phyloP scores from a whole-genome alignment of 2,113 vertebrate species.

The Seriola aureovittata region DNA sequence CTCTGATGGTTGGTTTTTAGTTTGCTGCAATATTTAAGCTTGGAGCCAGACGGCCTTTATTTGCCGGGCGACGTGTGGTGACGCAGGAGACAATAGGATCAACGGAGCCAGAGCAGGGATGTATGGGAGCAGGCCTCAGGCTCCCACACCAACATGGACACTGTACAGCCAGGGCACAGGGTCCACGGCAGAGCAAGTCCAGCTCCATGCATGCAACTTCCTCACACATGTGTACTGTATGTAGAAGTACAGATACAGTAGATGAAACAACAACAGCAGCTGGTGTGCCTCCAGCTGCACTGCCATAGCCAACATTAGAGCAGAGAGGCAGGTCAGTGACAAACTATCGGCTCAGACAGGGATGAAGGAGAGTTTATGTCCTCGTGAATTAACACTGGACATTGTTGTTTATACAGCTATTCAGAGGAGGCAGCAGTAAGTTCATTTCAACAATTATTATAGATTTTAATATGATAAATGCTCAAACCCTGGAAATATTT shows the following conservation, averaged over 20 bases:
- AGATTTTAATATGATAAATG: neutral
- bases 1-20: conserved; percentile 97
- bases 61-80: conserved; percentile 91
- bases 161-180: conserved; percentile 62
- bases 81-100: conserved; percentile 91
- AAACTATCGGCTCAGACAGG: conserved; percentile 22
- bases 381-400: conserved; percentile 9
- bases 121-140: conserved; percentile 82
- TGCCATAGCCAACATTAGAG: conserved; percentile 31
- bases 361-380: conserved; percentile 49
- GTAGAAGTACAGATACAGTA: conserved; percentile 33
- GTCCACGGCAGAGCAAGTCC: conserved; percentile 56
- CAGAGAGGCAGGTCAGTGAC: conserved; percentile 48
- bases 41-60: conserved; percentile 97
- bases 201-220: conserved; percentile 43
- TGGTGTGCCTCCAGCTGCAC: conserved; percentile 40
- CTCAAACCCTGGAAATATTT: neutral
- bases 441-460: neutral
- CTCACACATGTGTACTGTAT: conserved; percentile 44
- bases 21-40: conserved; percentile 98
- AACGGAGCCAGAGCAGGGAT: conserved; percentile 79
- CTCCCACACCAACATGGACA: conserved; percentile 79
- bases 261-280: conserved; percentile 47
- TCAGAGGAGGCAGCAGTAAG: neutral
- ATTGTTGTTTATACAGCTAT: conserved; percentile 13